Percentiles rank a stretch among this genome's conserved stretches.
These are phyloP conservation scores for Protonemura montana DNA, from an alignment of 2,888 invertebrate genomes.

Conservation along the genomic window DNA sequence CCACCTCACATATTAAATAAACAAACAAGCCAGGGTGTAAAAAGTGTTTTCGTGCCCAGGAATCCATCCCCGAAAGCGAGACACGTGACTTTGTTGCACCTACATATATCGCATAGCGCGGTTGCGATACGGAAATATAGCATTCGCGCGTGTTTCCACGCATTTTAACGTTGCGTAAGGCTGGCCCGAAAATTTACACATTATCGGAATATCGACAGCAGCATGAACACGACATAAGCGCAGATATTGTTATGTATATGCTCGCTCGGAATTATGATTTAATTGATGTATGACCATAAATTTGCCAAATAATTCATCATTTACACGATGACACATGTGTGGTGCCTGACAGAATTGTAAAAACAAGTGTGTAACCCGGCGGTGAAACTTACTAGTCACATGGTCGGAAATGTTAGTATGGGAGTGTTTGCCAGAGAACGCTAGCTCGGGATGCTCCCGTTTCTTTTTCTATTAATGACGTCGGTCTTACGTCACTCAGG, in stretches of 20 bases:
- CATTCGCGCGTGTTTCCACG: neutral
- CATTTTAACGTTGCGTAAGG: neutral
- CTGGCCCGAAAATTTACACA: neutral
- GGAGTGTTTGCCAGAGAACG: too few relatives aligned
- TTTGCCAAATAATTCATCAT: neutral
- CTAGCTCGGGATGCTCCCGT: neutral
- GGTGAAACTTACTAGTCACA: neutral
- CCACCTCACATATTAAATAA: slow-evolving; percentile 40
- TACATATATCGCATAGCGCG: neutral
- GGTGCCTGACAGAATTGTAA: neutral
- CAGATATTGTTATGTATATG: neutral
- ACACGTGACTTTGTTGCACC: neutral
- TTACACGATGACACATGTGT: neutral
- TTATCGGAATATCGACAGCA: neutral
- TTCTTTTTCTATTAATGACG: neutral
- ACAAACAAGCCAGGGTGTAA: slow-evolving; percentile 27
- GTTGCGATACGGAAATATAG: neutral
- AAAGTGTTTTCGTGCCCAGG: slow-evolving; percentile 27
- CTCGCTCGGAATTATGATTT: neutral
- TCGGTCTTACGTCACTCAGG: neutral
- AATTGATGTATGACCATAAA: neutral
- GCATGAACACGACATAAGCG: neutral
- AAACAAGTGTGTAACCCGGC: neutral
- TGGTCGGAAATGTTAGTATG: too few relatives aligned
- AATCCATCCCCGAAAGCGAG: slow-evolving; percentile 3